These are phyloP conservation scores for Microplitis demolitor DNA, from an alignment of 1,140 invertebrate species.

Conservation along the genomic window DNA sequence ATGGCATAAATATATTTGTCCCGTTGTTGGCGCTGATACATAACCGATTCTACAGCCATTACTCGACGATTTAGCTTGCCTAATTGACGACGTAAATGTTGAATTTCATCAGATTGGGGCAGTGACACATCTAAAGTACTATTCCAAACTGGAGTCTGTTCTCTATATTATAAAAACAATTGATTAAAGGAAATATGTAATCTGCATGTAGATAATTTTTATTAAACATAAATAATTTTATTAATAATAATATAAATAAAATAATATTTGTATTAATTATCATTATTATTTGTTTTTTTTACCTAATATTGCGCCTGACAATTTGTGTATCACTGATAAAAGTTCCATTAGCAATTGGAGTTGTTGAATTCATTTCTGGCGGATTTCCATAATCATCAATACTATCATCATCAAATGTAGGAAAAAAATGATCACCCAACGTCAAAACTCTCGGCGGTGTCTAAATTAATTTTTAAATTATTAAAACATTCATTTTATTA, in stretches of 20 bases:
- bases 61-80: slow-evolving; percentile 84
- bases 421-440: slow-evolving; percentile 80
- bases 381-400: slow-evolving; percentile 25
- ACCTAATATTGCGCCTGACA: slow-evolving; percentile 40
- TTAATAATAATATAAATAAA: too few relatives aligned
- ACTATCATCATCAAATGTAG: slow-evolving; percentile 71
- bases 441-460: slow-evolving; percentile 83
- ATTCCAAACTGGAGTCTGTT: slow-evolving; percentile 66
- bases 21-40: slow-evolving; percentile 77
- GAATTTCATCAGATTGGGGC: slow-evolving; percentile 76
- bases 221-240: too few relatives aligned
- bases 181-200: too few relatives aligned
- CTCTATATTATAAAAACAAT: slow-evolving; percentile 56
- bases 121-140: slow-evolving; percentile 67
- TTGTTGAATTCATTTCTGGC: slow-evolving; percentile 33
- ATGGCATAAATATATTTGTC: slow-evolving; percentile 82
- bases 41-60: slow-evolving; percentile 82
- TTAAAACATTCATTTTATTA: not conserved
- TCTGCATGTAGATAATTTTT: too few relatives aligned
- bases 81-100: slow-evolving; percentile 80
- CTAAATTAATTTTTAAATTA: slow-evolving; percentile 39
- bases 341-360: slow-evolving; percentile 30
- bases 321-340: slow-evolving; percentile 46
- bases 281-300: not conserved
- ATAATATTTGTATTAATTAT: too few relatives aligned